Evolutionary conservation across 2,113 vertebrate species (phyloP).

Genomic region (Lynx canadensis): DNA sequence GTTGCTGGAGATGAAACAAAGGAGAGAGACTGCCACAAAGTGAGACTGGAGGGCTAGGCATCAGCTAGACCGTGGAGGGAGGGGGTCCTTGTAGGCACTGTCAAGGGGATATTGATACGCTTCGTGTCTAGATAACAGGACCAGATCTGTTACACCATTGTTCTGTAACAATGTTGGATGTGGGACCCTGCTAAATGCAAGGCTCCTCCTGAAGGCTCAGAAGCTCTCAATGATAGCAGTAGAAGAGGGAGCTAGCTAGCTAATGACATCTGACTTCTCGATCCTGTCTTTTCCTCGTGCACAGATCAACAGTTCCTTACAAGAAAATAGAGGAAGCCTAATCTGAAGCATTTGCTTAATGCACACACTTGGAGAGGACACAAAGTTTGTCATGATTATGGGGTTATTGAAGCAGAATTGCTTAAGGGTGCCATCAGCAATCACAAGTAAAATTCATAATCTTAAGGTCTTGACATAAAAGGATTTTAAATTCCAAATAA

Average conservation of each 20-base stretch:
- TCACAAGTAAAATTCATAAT: neutral
- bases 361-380: no score
- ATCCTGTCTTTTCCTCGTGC: neutral
- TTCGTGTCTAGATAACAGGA: neutral
- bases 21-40: neutral
- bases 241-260: neutral
- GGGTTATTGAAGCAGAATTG: neutral
- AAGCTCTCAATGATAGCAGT: neutral
- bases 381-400: neutral
- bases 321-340: neutral
- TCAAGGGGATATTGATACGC: neutral
- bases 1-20: neutral
- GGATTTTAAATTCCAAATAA: neutral
- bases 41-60: neutral
- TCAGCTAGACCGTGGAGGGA: neutral
- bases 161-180: neutral
- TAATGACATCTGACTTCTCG: neutral
- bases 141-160: neutral
- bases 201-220: neutral
- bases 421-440: neutral
- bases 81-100: accelerated
- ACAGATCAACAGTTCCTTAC: neutral
- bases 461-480: neutral
- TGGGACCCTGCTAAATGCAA: neutral
- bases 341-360: neutral